These are phyloP conservation scores for Melitaea cinxia DNA, from an alignment of 1,140 invertebrate genomes.

Conservation along the genomic window DNA sequence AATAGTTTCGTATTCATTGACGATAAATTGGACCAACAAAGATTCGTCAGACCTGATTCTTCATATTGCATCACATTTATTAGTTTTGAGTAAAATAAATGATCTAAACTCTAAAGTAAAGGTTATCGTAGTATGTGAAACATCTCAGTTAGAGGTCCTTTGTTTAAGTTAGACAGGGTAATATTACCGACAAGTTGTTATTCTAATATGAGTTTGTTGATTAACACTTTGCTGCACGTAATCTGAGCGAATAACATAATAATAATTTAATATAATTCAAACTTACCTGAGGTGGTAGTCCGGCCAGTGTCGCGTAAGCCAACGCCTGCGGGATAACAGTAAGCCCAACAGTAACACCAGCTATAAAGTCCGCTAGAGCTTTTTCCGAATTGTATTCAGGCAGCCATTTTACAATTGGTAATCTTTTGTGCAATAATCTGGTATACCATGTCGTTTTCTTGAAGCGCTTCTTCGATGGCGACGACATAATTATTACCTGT, in stretches of 20 bases:
- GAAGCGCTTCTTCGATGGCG: constrained; percentile 67
- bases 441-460: constrained; percentile 64
- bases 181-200: no score
- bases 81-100: no score
- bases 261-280: constrained; percentile 5
- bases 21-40: no score
- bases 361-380: constrained; percentile 88
- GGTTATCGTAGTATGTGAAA: no score
- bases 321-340: constrained; percentile 95
- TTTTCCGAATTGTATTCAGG: constrained; percentile 88
- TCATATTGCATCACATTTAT: no score
- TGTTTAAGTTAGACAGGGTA: no score
- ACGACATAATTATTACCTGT: constrained; percentile 60
- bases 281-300: constrained; percentile 89
- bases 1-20: no score
- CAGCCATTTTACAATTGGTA: constrained; percentile 84
- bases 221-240: neutral
- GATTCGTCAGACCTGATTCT: no score
- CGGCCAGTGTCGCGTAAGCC: constrained; percentile 92
- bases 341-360: constrained; percentile 92
- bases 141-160: no score
- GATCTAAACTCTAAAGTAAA: no score
- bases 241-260: neutral
- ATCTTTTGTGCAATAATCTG: constrained; percentile 64
- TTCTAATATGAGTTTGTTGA: no score